Base-by-base conservation (phyloP, 1,140 invertebrate genomes). In the Rhynchophorus ferrugineus region DNA sequence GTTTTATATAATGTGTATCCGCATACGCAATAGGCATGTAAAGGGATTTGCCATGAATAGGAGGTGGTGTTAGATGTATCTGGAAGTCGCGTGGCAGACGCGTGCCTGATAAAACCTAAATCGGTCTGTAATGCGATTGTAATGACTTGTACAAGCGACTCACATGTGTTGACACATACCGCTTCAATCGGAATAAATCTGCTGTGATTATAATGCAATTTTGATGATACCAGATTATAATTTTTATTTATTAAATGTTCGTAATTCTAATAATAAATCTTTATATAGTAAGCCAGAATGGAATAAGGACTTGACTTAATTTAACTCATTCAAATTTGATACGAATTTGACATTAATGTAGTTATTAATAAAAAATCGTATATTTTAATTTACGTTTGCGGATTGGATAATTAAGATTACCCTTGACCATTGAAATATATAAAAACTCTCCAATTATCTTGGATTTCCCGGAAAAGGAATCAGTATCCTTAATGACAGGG, bases 121-220 rank as follows among this genome's bases (percentile, higher is more conserved):
- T 54, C 33, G 38, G 38, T 14, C n/a, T 44, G 29, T 57, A 57
- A 57, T 57, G 56, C 38, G 44, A 54, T 52, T 48, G 38, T 54
- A 54, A 57, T 57, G 51, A 49, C 37, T 21, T 34, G 38, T 44
- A 33, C 38, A 45, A 53, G 56, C 35, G 50, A 44, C 19, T 34
- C 51, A 57, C 56, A 57, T 54, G 56, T 57, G 56, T 57, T 57
- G 51, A 57, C 56, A 54, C 50, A 20, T 57, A 54, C 29, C 36
- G 44, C 36, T 49, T 52, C 44, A 54, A 57, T 54, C 46, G 56
- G 24, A 29, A 29, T 11, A 11, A 29, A 29, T 29, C 24, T 29
- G 24, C 24, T 6, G 5, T 11, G 24, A 29, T 29, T 6, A 29
- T 29, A 29, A 29, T 29, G 24, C 24, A 5, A 5, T 29, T 29